phyloP scores from a whole-genome alignment of 2,113 vertebrate species.

The Drymodes brunneopygia region DNA sequence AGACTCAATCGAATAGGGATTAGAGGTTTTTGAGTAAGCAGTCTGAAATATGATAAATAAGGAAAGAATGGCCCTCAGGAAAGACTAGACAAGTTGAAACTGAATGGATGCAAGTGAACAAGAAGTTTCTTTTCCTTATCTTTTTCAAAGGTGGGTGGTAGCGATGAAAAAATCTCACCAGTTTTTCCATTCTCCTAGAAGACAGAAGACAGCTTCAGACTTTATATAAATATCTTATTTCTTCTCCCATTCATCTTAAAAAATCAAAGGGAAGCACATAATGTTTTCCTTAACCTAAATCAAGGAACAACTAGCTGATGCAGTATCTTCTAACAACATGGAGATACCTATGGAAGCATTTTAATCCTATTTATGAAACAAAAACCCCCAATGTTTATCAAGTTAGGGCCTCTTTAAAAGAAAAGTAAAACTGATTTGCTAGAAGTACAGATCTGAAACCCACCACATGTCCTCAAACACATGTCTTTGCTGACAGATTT shows the following conservation, averaged over 20 bases:
- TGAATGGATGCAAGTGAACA: background rate
- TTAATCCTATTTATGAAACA: background rate
- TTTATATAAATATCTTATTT: background rate
- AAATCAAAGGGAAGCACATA: background rate
- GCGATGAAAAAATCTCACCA: background rate
- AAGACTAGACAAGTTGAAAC: background rate
- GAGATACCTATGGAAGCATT: background rate
- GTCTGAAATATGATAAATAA: background rate
- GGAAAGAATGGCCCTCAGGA: background rate
- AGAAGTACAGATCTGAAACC: background rate
- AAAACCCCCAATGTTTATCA: rapidly evolving
- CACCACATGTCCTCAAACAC: background rate
- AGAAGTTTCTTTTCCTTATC: background rate
- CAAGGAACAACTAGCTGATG: background rate
- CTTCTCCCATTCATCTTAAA: background rate
- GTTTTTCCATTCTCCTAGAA: background rate
- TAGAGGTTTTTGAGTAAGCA: background rate
- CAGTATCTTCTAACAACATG: background rate
- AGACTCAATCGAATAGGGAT: background rate
- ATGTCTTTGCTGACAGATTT: background rate
- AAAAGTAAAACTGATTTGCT: background rate
- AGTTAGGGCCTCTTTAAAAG: background rate
- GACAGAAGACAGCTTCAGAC: background rate
- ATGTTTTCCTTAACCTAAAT: background rate
- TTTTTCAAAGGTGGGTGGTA: background rate